Evolutionary conservation across 2,113 vertebrate genomes (phyloP), one percentile per base, ranked within the genome.

Genomic region (Vulpes ferrilata): DNA sequence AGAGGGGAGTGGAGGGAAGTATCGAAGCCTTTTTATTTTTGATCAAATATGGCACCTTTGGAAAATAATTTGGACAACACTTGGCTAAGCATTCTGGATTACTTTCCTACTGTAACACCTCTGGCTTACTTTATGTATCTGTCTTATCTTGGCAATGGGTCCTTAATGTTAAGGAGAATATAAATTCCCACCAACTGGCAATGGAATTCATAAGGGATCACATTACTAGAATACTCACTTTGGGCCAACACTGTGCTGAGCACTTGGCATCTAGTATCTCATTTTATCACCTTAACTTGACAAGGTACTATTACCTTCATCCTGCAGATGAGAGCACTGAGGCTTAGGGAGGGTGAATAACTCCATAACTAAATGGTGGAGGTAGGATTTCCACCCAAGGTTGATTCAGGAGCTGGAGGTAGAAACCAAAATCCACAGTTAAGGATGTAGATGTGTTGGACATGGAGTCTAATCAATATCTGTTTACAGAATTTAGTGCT

Each of bases 221-320:
- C 38, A 69, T 19, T 51, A 65, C 11, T 23, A 55, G 87, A 76
- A 16, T 43, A 15, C 19, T 59, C 51, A 32, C 32, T 8, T 32
- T 59, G 53, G 71, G 73, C 9, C 62, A 48, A 53, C n/a, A 59
- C 23, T 59, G 23, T 25, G 15, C 25, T 25, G 38, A 93, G 23
- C 15, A 64, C 32, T 71, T 86, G 73, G 23, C 43, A 48, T 86
- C 27, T 38, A 85, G 64, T 83, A 93, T 65, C 91, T 97, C 89
- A 95, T 85, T 88, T 53, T 89, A 87, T 60, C 1, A 11, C 60
- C 27, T 32, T 57, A 76, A 55, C n/a, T 93, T 60, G 25, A 48
- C 43, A 65, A 65, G 65, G 8, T 67, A 20, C 88, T 83, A 51
- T 59, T 35, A 15, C 60, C 59, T 83, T 69, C 38, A 38, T 74